phyloP scores from a whole-genome alignment of 2,797 vertebrate species.

The Scleropages formosus region DNA sequence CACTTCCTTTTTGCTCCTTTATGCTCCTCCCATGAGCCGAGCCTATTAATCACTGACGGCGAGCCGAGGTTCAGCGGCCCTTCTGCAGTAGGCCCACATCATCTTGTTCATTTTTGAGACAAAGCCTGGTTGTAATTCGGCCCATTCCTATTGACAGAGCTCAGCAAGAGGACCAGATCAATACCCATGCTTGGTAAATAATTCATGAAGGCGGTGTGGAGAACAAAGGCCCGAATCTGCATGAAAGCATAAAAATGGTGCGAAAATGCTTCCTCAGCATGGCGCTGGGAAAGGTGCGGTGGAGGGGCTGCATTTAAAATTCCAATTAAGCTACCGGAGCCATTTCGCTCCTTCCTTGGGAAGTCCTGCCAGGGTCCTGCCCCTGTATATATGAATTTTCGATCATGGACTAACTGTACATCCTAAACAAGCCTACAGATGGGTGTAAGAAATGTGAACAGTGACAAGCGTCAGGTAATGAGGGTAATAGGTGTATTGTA shows the following conservation, averaged over 20 bases:
- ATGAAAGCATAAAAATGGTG: constrained; percentile 41
- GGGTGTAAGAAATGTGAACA: neutral
- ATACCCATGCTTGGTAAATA: constrained; percentile 58
- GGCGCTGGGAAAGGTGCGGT: constrained; percentile 27
- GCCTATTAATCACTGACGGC: constrained; percentile 46
- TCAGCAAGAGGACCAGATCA: constrained; percentile 47
- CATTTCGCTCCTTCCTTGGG: constrained; percentile 36
- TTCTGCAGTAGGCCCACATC: constrained; percentile 34
- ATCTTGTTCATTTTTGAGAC: constrained; percentile 51
- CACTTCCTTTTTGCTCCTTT: constrained; percentile 26
- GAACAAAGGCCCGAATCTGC: constrained; percentile 54
- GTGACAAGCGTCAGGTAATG: constrained; percentile 28
- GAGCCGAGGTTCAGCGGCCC: constrained; percentile 37
- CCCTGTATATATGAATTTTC: constrained; percentile 42
- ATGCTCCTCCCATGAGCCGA: constrained; percentile 46
- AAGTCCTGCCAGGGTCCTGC: constrained; percentile 30
- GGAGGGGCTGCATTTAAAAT: constrained; percentile 39
- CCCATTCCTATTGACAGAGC: constrained; percentile 52
- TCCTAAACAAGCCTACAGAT: constrained; percentile 36
- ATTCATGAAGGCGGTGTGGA: constrained; percentile 57
- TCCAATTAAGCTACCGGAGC: constrained; percentile 51
- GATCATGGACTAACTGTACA: constrained; percentile 35
- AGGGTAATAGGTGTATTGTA: neutral
- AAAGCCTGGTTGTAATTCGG: constrained; percentile 52
- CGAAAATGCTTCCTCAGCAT: constrained; percentile 52